These are phyloP conservation scores for Merops nubicus DNA, from an alignment of 2,113 vertebrate species.

Conservation along the genomic window DNA sequence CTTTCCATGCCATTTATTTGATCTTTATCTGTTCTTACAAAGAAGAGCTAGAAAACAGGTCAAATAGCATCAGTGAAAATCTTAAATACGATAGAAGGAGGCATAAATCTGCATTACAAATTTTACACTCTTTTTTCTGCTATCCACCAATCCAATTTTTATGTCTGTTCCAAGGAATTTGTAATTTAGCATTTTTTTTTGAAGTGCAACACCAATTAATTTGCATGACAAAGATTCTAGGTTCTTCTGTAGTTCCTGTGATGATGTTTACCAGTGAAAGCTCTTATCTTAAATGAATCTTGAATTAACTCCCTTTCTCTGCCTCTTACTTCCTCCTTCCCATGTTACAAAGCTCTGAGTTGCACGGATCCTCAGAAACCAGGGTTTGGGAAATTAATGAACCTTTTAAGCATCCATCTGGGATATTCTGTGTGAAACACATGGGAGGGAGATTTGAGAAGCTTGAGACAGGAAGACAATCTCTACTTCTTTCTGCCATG, in stretches of 20 bases:
- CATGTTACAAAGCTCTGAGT: neutral
- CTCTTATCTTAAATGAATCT: neutral
- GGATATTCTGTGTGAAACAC: neutral
- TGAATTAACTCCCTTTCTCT: neutral
- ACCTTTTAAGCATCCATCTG: neutral
- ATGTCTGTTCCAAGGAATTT: neutral
- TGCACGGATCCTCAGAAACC: neutral
- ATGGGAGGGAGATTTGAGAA: neutral
- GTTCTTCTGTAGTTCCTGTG: neutral
- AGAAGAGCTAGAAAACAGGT: neutral
- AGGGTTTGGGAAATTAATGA: neutral
- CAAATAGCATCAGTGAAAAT: neutral
- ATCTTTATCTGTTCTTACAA: neutral
- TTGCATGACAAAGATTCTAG: neutral
- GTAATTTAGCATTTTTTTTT: neutral
- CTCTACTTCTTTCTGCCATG: neutral
- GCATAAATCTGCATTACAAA: neutral
- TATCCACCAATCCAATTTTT: neutral
- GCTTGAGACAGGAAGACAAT: neutral
- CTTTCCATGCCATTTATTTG: neutral
- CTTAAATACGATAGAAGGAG: neutral
- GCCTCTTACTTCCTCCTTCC: neutral
- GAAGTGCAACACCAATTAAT: neutral
- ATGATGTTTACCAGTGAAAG: neutral
- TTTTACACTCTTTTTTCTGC: neutral